phyloP scores from a whole-genome alignment of 1,140 invertebrate species.

The Drosophila bifasciata region DNA sequence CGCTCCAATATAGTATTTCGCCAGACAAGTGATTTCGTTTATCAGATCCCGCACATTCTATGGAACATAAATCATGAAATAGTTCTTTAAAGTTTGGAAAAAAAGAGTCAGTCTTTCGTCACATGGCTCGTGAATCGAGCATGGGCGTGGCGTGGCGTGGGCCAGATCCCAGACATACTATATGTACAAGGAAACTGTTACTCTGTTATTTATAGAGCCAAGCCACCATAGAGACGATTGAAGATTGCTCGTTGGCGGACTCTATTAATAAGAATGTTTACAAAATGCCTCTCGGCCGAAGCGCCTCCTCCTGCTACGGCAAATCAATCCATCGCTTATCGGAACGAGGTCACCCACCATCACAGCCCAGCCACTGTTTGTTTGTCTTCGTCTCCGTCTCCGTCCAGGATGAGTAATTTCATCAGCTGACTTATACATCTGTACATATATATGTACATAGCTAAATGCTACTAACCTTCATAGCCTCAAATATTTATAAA shows the following conservation, averaged over 20 bases:
- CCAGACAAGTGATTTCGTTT: slow-evolving; percentile 39
- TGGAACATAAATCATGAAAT: slow-evolving; percentile 7
- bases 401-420: slow-evolving; percentile 56
- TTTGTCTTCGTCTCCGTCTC: slow-evolving; percentile 29
- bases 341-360: slow-evolving; percentile 50
- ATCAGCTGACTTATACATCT: slow-evolving; percentile 51
- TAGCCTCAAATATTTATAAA: slow-evolving; percentile 13
- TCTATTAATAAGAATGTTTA: slow-evolving; percentile 46
- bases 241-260: slow-evolving; percentile 20
- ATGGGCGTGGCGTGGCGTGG: neutral
- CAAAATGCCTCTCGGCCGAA: slow-evolving; percentile 8
- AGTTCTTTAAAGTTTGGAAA: too few relatives aligned
- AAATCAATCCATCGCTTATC: slow-evolving; percentile 38
- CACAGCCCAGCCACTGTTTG: slow-evolving; percentile 52
- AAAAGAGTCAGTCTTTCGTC: neutral
- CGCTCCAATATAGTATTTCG: slow-evolving; percentile 30
- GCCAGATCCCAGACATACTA: neutral
- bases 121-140: neutral
- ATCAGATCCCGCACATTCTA: slow-evolving; percentile 32
- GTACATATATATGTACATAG: slow-evolving; percentile 4
- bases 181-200: neutral
- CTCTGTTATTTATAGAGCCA: slow-evolving; percentile 32
- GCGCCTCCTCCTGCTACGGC: too few relatives aligned
- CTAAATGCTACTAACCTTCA: slow-evolving; percentile 15
- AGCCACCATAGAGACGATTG: neutral